These are phyloP conservation scores for Lasioglossum calceatum DNA, from an alignment of 2,888 invertebrate species.

Conservation along the genomic window DNA sequence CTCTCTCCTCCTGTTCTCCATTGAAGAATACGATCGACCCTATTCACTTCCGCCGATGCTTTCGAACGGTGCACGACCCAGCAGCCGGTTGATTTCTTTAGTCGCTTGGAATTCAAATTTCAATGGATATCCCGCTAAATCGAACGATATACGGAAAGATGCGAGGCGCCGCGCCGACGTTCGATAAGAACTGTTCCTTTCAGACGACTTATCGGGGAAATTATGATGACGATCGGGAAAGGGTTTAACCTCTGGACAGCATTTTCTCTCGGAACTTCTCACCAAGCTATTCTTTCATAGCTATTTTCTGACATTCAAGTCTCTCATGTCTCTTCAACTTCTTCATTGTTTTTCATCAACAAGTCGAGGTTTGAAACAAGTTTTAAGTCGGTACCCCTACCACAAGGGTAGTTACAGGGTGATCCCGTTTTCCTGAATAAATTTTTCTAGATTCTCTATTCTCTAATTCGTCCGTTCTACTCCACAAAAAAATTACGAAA, in stretches of 20 bases:
- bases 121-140: constrained; percentile 46
- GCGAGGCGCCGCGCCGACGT: constrained; percentile 17
- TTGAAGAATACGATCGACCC: constrained; percentile 46
- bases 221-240: constrained; percentile 18
- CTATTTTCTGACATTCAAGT: no score
- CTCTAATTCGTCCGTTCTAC: no score
- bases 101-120: constrained; percentile 56
- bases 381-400: no score
- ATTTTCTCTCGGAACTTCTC: no score
- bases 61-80: constrained; percentile 17
- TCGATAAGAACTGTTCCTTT: constrained; percentile 18
- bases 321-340: no score
- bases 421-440: no score
- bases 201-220: constrained; percentile 23
- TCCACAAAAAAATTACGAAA: no score
- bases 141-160: constrained; percentile 25
- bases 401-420: no score
- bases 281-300: no score
- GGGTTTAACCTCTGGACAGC: background rate
- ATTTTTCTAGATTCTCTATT: no score
- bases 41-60: constrained; percentile 37
- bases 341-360: background rate
- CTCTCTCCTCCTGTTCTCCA: constrained; percentile 38
- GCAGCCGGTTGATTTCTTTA: constrained; percentile 53
- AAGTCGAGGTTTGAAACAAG: background rate